Evolutionary conservation across 2,113 vertebrate genomes (phyloP).

Genomic region (Rhipidura dahli): DNA sequence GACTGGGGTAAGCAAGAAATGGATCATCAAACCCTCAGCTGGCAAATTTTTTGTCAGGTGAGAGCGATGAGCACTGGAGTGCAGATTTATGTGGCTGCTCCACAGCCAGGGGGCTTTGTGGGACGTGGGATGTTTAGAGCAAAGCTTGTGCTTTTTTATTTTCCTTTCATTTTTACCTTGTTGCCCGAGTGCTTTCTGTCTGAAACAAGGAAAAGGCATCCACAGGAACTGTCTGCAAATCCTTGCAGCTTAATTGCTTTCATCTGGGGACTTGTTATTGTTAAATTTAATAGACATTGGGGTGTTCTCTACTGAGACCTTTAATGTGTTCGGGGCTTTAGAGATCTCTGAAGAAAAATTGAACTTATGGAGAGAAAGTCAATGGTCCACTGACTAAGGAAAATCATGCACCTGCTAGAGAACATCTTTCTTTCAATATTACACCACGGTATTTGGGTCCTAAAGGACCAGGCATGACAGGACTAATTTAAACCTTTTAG

Average conservation of each 20-base stretch:
- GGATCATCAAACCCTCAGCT: neutral
- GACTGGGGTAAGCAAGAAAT: neutral
- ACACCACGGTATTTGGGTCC: neutral
- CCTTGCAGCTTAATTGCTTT: conserved; percentile 51
- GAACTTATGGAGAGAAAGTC: conserved; percentile 16
- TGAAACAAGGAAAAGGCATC: conserved; percentile 4
- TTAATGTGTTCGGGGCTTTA: conserved; percentile 12
- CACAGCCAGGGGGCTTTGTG: neutral
- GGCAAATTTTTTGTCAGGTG: neutral
- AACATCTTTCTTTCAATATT: conserved; percentile 8
- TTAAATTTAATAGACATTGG: conserved; percentile 61
- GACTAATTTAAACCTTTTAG: neutral
- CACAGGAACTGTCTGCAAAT: conserved; percentile 26
- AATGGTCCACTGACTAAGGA: conserved; percentile 18
- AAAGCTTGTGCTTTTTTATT: neutral
- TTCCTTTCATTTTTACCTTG: neutral
- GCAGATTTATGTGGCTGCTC: neutral
- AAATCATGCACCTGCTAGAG: conserved; percentile 25
- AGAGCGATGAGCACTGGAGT: neutral
- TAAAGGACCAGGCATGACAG: neutral
- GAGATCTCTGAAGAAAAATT: conserved; percentile 38
- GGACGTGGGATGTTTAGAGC: neutral
- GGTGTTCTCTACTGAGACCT: conserved; percentile 53
- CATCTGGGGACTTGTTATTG: conserved; percentile 60
- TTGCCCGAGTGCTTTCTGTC: neutral